These are phyloP conservation scores for Cotesia congregata DNA, from an alignment of 2,888 invertebrate genomes.

Conservation along the genomic window DNA sequence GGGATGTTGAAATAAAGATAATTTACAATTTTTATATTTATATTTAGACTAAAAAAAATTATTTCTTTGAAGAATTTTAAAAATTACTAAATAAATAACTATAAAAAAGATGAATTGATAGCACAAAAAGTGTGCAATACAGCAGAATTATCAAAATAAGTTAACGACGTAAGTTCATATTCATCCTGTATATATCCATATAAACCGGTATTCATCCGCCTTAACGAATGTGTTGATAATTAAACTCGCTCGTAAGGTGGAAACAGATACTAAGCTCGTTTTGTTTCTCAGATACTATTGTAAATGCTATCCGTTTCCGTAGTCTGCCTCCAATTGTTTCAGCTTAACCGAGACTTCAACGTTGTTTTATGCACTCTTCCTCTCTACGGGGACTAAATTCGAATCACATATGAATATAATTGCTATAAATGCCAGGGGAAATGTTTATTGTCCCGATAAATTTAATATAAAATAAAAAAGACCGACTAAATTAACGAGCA, in stretches of 20 bases:
- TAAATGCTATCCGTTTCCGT: neutral
- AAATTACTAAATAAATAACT: neutral
- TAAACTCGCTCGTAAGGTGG: neutral
- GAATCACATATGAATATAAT: slow-evolving; percentile 68
- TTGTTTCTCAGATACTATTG: neutral
- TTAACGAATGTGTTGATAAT: neutral
- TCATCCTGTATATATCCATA: neutral
- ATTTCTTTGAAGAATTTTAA: too few species aligned
- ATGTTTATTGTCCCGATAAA: slow-evolving; percentile 69
- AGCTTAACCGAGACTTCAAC: neutral
- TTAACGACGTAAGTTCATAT: neutral
- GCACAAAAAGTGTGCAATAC: neutral
- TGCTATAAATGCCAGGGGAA: slow-evolving; percentile 63
- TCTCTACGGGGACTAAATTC: slow-evolving; percentile 59
- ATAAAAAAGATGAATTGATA: neutral
- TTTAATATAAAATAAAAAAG: slow-evolving; percentile 47
- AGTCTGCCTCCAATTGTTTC: neutral
- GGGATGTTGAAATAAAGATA: too few species aligned
- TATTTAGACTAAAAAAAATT: too few species aligned
- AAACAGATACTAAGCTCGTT: neutral
- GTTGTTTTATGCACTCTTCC: neutral
- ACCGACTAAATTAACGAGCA: slow-evolving; percentile 39
- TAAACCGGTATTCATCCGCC: neutral
- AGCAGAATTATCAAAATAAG: neutral
- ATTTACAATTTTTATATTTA: too few species aligned